Evolutionary conservation across 2,113 vertebrate species (phyloP), one percentile per base, ranked within the genome.

Genomic region (Hippocampus zosterae): DNA sequence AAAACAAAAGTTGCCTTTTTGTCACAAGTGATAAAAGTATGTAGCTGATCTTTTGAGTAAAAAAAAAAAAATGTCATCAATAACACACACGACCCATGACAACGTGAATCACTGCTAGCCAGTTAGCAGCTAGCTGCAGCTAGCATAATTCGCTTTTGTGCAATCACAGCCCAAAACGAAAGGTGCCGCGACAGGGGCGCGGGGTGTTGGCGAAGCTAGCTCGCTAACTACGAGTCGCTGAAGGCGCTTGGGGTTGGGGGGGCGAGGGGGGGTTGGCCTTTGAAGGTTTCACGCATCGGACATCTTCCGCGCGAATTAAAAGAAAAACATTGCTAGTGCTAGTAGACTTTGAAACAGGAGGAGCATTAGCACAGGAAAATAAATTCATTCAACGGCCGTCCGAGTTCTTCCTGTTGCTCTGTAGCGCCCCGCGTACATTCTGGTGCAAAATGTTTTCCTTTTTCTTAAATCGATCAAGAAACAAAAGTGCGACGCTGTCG

Each of bases 401-500:
- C 41, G 15, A 16, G 63, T 65, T 23, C 21, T 25, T 46, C 62
- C 63, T 25, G 41, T 65, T 12, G 21, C 62, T 9, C 15, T 25
- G 29, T 44, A 23, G 40, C 40, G 10, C 1, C 15, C 7, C 8
- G 40, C 8, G 16, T 65, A 65, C 42, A 65, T 65, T 65, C 27
- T 21, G 25, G 27, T 16, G 27, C 42, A 33, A 29, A 48, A 25
- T 67, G 55, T 61, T 48, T 61, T 48, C 53, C 27, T 67, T 23
- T 61, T 37, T 12, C 16, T 56, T 42, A 6, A 42, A 67, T 76
- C 56, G 8, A 67, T 67, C 56, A 37, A 65, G 15, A 65, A 69
- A 63, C 19, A 67, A 73, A 73, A 62, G 72, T 62, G 41, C 53
- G 50, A 59, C 37, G 50, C 52, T 65, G 53, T 13, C 57, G 68